A percentile compares a stretch with the other conserved stretches of the same genome.
Conservation (phyloP, 2,113 vertebrate genomes). For the Micromys minutus region DNA sequence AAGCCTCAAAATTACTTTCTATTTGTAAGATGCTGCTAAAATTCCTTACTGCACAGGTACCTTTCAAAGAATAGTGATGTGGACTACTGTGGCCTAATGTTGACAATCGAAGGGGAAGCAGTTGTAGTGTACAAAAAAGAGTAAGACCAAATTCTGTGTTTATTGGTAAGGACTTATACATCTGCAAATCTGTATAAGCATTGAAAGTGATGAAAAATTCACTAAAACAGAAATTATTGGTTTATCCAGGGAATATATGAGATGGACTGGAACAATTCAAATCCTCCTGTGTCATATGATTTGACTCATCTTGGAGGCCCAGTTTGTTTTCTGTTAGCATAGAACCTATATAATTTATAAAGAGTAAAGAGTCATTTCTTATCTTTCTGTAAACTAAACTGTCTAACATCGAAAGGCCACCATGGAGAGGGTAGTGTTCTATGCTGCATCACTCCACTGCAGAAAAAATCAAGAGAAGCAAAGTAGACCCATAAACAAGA, state of each 20-base stretch:
- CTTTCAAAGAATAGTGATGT: neutral
- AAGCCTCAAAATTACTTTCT: neutral
- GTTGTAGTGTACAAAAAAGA: neutral
- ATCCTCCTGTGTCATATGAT: neutral
- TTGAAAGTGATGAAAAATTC: neutral
- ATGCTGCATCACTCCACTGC: too few species aligned
- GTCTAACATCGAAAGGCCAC: neutral
- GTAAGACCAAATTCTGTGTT: neutral
- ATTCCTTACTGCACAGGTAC: too few species aligned
- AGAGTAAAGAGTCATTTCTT: neutral
- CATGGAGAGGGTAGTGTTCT: neutral
- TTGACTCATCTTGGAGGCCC: neutral
- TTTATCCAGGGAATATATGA: neutral
- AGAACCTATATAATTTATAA: neutral
- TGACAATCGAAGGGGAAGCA: too few species aligned
- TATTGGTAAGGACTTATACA: neutral
- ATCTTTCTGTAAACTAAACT: neutral
- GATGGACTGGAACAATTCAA: neutral
- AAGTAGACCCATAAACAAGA: neutral
- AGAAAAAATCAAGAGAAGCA: neutral
- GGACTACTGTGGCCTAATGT: neutral
- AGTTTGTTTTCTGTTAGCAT: neutral
- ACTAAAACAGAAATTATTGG: neutral
- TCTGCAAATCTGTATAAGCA: too few species aligned
- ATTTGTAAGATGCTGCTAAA: neutral